Evolutionary conservation across 2,797 vertebrate species (phyloP).

Genomic region (Telmatherina bonti): DNA sequence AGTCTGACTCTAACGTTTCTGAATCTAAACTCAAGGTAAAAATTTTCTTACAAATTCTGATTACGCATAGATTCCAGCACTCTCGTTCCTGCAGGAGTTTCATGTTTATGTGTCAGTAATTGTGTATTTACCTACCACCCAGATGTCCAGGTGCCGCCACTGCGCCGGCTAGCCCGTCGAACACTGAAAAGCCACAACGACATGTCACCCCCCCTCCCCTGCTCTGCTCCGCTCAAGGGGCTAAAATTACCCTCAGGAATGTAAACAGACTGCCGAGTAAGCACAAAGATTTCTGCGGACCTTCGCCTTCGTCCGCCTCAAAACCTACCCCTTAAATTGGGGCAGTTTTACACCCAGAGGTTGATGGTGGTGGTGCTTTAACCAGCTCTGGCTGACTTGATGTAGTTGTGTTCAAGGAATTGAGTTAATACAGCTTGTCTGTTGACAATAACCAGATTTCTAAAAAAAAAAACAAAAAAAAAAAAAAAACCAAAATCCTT

Average conservation of each 20-base stretch:
- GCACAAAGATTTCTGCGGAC: constrained; percentile 75
- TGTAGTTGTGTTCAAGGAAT: constrained; percentile 2
- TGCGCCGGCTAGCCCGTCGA: constrained; percentile 60
- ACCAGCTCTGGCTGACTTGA: constrained; percentile 24
- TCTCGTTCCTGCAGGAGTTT: constrained; percentile 45
- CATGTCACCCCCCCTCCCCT: constrained; percentile 65
- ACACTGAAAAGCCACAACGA: constrained; percentile 79
- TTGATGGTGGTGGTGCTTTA: constrained; percentile 33
- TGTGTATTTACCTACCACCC: constrained; percentile 72
- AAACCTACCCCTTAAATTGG: constrained; percentile 51
- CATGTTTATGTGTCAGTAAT: constrained; percentile 31
- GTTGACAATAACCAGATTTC: constrained; percentile 1
- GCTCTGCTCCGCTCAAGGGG: constrained; percentile 65
- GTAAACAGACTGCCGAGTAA: constrained; percentile 86
- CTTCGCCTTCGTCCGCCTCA: constrained; percentile 51
- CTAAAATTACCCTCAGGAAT: constrained; percentile 86
- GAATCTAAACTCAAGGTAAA: constrained; percentile 27
- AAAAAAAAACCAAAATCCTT: not conserved
- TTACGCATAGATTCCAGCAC: constrained; percentile 9
- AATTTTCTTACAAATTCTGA: no score
- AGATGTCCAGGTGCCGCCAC: constrained; percentile 77
- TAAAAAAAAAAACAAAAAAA: constrained; percentile 31
- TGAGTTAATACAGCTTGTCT: constrained; percentile 3
- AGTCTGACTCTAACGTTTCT: not conserved
- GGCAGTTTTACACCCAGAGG: constrained; percentile 64